Percentiles rank a stretch among this genome's conserved stretches.
phyloP scores from a whole-genome alignment of 2,113 vertebrate species.

The Pseudonaja textilis region DNA sequence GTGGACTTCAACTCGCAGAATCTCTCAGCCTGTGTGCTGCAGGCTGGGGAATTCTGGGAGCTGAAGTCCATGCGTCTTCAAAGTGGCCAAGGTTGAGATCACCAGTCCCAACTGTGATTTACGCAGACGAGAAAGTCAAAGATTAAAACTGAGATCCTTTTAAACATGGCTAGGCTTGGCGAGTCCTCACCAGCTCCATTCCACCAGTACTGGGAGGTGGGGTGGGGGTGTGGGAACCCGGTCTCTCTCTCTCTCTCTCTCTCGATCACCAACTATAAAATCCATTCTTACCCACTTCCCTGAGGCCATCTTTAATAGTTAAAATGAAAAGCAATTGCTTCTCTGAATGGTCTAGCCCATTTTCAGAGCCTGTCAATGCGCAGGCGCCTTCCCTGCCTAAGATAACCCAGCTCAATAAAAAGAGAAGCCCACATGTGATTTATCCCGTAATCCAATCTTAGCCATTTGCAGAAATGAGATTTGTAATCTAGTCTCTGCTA shows the following conservation, averaged over 20 bases:
- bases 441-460: slow-evolving; percentile 19
- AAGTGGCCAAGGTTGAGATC: background rate
- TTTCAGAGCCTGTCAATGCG: background rate
- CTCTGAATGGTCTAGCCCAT: background rate
- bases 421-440: background rate
- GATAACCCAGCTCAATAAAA: background rate
- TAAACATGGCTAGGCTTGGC: background rate
- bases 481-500: slow-evolving; percentile 5
- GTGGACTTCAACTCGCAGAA: background rate
- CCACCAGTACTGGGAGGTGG: too few species aligned
- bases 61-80: background rate
- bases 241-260: background rate
- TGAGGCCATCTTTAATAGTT: background rate
- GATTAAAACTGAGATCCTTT: background rate
- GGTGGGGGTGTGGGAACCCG: too few species aligned
- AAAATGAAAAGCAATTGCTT: background rate
- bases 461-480: slow-evolving; percentile 17
- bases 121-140: background rate
- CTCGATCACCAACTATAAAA: background rate
- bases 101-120: background rate
- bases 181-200: background rate
- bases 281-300: background rate
- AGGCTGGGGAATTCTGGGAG: background rate
- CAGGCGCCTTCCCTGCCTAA: background rate
- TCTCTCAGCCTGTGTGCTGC: background rate